Conservation (phyloP, 2,888 invertebrate species). For the Agonum fuliginosum region DNA sequence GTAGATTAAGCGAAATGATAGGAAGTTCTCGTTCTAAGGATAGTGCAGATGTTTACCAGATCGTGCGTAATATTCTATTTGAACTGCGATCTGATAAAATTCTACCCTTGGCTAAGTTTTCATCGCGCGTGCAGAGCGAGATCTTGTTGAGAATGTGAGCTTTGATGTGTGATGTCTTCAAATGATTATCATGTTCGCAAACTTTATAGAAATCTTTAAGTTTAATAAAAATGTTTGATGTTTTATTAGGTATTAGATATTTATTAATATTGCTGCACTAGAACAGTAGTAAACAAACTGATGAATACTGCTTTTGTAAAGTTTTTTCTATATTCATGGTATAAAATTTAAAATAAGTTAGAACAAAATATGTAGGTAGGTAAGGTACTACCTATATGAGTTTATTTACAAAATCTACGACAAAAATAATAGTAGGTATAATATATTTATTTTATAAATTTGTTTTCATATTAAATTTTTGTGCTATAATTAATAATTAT, state of each 20-base stretch:
- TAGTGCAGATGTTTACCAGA: constrained; percentile 49
- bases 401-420: too few species aligned
- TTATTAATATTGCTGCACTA: too few species aligned
- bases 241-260: not conserved
- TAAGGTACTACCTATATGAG: too few species aligned
- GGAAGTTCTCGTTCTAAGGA: constrained; percentile 20
- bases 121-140: not conserved
- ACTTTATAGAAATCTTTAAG: not conserved
- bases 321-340: too few species aligned
- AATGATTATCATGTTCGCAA: not conserved
- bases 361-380: too few species aligned
- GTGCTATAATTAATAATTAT: too few species aligned
- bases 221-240: not conserved
- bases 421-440: too few species aligned
- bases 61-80: constrained; percentile 52
- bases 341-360: too few species aligned
- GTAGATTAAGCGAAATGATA: constrained; percentile 36
- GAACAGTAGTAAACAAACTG: too few species aligned
- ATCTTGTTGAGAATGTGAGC: constrained; percentile 1
- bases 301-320: too few species aligned
- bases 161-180: constrained; percentile 18
- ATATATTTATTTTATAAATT: too few species aligned
- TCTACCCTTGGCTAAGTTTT: constrained; percentile 23
- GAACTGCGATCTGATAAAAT: constrained; percentile 47
- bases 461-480: too few species aligned